Conservation (phyloP, 2,113 vertebrate species). For the Baryphthengus martii region DNA sequence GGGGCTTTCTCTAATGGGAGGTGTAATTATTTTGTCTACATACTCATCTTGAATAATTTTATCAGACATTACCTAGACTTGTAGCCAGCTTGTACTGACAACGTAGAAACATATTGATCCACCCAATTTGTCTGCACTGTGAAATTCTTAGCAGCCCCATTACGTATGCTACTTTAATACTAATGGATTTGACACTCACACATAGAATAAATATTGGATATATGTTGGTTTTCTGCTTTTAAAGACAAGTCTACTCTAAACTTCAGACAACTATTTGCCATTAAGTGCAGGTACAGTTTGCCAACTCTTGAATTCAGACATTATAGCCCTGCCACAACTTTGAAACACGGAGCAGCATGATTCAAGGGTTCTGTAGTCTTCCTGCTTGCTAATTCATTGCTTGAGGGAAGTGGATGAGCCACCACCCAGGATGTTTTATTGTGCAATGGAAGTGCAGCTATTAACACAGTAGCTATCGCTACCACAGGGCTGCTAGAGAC, state of each 20-base stretch:
- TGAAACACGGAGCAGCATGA: not conserved
- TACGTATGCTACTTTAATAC: not conserved
- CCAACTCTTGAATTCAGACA: not conserved
- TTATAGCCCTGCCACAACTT: not conserved
- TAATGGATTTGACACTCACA: not conserved
- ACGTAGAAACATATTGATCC: not conserved
- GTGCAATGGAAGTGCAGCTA: not conserved
- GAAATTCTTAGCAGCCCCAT: not conserved
- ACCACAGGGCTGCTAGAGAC: not conserved
- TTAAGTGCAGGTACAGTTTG: not conserved
- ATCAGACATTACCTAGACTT: not conserved
- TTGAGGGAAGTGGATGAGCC: not conserved
- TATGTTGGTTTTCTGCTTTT: not conserved
- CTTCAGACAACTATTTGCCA: not conserved
- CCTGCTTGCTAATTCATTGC: not conserved
- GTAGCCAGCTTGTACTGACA: not conserved
- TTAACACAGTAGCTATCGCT: not conserved
- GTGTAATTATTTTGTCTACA: not conserved
- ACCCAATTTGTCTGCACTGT: not conserved
- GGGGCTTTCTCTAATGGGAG: not conserved
- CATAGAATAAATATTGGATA: not conserved
- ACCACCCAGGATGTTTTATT: not conserved
- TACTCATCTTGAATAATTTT: not conserved
- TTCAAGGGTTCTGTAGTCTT: not conserved
- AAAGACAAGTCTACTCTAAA: not conserved